Evolutionary conservation across 2,888 invertebrate species (phyloP), one percentile per base, ranked within the genome.

Genomic region (Julus scandinavius): DNA sequence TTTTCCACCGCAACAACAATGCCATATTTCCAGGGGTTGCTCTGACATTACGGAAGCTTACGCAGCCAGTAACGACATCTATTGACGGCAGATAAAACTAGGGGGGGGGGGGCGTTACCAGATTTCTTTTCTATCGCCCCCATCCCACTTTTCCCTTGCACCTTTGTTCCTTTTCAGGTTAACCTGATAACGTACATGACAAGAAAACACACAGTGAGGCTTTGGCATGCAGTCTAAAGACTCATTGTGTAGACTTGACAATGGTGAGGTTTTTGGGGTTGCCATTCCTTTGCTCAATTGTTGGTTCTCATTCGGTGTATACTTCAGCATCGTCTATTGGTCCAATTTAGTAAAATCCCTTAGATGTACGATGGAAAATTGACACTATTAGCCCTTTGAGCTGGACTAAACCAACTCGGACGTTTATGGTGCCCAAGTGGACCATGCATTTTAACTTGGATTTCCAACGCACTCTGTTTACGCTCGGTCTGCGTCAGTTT

Each of bases 401-500:
- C 80, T 15, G 29, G 29, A 40, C 38, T 80, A 38, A 80, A 38
- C 80, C 80, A 40, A 13, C 80, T 29, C 11, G 80, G 80, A 15
- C 80, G 38, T 80, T 80, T 80, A 80, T 80, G 80, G 38, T 38
- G 80, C 80, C 80, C 80, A 38, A 38, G 80, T 80, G 13, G 38
- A 80, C 80, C 80, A 80, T 80, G 80, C 80, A 80, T 80, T 80
- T 80, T 3, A 38, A 40, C 80, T 80, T 15, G 80, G 80, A 80
- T 80, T 80, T 72, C 15, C 38, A 80, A 80, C 29, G 80, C 15
- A 38, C 29, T 15, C 38, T 40, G 38, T 80, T 80, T 80, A 80
- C 80, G 80, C 38, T 13, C 9, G 38, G 38, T 29, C 80, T 13
- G 13, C 80, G 72, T 4, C 72, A 4, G 72, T 29, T 72, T 29